Base-by-base conservation (phyloP, 2,888 invertebrate genomes). In the Tenthredo notha region DNA sequence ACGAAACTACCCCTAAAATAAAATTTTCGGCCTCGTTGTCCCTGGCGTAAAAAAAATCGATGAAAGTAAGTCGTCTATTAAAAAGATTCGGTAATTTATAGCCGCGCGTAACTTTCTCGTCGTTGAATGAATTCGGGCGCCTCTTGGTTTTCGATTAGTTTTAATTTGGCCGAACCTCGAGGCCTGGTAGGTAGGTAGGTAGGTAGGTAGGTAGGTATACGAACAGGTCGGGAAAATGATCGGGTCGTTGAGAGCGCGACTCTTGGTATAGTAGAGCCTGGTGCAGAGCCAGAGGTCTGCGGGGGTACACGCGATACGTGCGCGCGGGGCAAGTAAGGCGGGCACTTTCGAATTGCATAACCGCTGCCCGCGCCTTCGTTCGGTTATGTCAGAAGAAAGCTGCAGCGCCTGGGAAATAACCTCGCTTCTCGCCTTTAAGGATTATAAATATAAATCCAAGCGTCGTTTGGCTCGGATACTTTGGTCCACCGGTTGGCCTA, bases 371-470 rank as follows among this genome's bases (percentile, higher is more conserved):
- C 93, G 92, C 92, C 92, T 93, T 92, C 92, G 88, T 93, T 92
- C 92, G 92, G 91, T 93, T 93, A 93, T 93, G 92, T 93, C 93
- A 93, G 93, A 93, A 93, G 93, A 92, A 93, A 93, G 93, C 92
- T 92, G 91, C 90, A 89, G 91, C 88, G 90, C 90, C 91, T 91
- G 92, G 90, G 91, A 91, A 91, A 91, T 90, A 83, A 83, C 83
- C 83, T 83, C 83, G 83, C 47, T 83, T 83, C 83, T 83, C 83
- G 83, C 83, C 83, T 83, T 80, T 83, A 83, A 83, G 83, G 83
- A 83, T 83, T 83, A 83, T 83, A 83, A 83, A 70, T 83, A 83
- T 83, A 83, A 83, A 83, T 67, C 67, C 83, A 83, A 65, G 50
- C 83, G 25, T 83, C 83, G 80, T 61, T 65, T 25, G 83, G 47